These are phyloP conservation scores for Eleutherodactylus coqui DNA, from an alignment of 2,797 vertebrate genomes.

Conservation along the genomic window DNA sequence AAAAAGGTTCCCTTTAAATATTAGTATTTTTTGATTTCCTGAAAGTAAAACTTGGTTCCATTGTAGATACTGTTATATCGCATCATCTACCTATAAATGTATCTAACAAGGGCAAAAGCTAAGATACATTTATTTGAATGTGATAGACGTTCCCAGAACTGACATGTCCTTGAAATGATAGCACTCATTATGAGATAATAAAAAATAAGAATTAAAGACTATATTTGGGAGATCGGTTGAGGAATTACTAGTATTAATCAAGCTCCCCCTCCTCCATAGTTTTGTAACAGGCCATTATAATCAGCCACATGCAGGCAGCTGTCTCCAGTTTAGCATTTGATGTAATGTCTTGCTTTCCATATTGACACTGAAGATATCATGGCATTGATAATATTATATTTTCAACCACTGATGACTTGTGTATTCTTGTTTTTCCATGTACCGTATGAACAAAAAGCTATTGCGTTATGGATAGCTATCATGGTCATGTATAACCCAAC, in stretches of 20 bases:
- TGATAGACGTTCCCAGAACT: background rate
- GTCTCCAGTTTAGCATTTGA: constrained; percentile 25
- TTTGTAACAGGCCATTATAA: constrained; percentile 41
- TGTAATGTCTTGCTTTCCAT: background rate
- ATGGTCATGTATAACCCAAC: background rate
- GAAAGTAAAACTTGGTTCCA: too few relatives aligned
- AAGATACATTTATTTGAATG: background rate
- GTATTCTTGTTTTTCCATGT: background rate
- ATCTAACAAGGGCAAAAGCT: background rate
- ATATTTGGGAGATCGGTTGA: background rate
- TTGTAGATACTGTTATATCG: too few relatives aligned
- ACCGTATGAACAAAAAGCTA: too few relatives aligned
- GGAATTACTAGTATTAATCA: background rate
- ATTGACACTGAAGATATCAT: constrained; percentile 27
- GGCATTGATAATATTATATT: constrained; percentile 12
- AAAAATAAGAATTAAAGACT: background rate
- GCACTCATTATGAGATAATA: background rate
- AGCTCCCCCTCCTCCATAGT: constrained; percentile 1
- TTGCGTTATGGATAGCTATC: background rate
- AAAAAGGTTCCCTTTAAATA: too few relatives aligned
- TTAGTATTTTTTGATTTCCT: too few relatives aligned
- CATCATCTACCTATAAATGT: background rate
- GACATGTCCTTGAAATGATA: background rate
- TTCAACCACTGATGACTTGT: constrained; percentile 22
- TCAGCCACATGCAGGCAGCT: constrained; percentile 54